These are phyloP conservation scores for Sphaeramia orbicularis DNA, from an alignment of 2,797 vertebrate genomes.

Conservation along the genomic window DNA sequence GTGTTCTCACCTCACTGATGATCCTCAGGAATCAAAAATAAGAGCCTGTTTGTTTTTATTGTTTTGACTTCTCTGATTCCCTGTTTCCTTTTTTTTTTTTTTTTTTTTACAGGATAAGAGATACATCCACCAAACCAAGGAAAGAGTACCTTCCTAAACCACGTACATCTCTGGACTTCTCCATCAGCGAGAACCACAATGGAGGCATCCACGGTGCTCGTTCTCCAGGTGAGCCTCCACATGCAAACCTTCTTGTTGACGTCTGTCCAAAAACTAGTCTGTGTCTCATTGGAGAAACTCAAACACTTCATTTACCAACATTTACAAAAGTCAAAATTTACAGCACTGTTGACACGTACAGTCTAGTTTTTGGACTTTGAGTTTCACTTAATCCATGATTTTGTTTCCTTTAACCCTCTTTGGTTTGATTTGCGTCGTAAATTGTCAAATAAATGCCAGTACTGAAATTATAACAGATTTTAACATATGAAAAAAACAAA, in stretches of 20 bases:
- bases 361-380: conserved; percentile 27
- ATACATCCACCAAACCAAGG: conserved; percentile 89
- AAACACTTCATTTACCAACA: not conserved
- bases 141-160: conserved; percentile 94
- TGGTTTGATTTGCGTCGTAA: conserved; percentile 41
- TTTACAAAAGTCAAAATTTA: not conserved
- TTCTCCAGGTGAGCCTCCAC: conserved; percentile 88
- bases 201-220: conserved; percentile 93
- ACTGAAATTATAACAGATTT: not conserved
- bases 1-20: conserved; percentile 21
- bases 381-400: conserved; percentile 3
- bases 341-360: not conserved
- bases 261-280: conserved; percentile 38
- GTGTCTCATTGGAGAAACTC: not conserved
- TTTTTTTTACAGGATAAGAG: conserved; percentile 89
- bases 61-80: not conserved
- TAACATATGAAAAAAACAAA: no score
- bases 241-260: not conserved
- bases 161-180: conserved; percentile 92
- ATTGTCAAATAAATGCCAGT: conserved; percentile 46
- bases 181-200: conserved; percentile 91
- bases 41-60: no score
- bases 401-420: conserved; percentile 6
- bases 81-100: no score
- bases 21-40: not conserved